Evolutionary conservation across 1,140 invertebrate species (phyloP), one percentile per base, ranked within the genome.

Genomic region (Anoplophora glabripennis): DNA sequence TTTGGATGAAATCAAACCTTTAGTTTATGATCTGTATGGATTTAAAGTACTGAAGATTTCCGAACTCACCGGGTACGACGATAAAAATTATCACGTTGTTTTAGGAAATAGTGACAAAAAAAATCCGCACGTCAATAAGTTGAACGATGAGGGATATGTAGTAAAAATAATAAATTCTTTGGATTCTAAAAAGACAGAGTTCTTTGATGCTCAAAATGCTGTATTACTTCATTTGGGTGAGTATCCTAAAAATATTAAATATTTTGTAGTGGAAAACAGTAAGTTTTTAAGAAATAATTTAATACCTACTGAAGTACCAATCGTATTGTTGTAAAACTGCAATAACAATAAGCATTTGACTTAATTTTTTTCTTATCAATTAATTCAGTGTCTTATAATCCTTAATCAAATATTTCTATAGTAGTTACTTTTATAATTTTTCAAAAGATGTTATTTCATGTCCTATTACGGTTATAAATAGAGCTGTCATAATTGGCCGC

Each of bases 151-250:
- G 64, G 89, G 89, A 0, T 94, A 92, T 67, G 85, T 91, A 8
- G 75, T 94, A 28, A 94, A 94, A 77, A 82, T 94, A 37, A 77
- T 89, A 15, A 94, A 94, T 75, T 83, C 86, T 0, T 77, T 90
- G 68, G 89, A 93, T 71, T 90, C 91, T 0, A 78, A 84, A 65
- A 85, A 89, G 34, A 70, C 76, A 0, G 66, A 74, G 1, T 76
- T 87, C 15, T 79, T 92, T 11, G 86, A 90, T 46, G 89, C 82
- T 0, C 89, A 92, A 73, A 88, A 83, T 57, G 77, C 86, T 58
- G 75, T 88, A 38, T 80, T 90, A 77, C 71, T 87, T 3, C 86
- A 81, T 70, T 77, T 91, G 44, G 75, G 86, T 83, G 47, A 54
- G 62, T 56, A 54, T n/a, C 7, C 21, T 28, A 3, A 28, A 28